Evolutionary conservation across 2,797 vertebrate species (phyloP).

Genomic region (Thamnophis elegans): DNA sequence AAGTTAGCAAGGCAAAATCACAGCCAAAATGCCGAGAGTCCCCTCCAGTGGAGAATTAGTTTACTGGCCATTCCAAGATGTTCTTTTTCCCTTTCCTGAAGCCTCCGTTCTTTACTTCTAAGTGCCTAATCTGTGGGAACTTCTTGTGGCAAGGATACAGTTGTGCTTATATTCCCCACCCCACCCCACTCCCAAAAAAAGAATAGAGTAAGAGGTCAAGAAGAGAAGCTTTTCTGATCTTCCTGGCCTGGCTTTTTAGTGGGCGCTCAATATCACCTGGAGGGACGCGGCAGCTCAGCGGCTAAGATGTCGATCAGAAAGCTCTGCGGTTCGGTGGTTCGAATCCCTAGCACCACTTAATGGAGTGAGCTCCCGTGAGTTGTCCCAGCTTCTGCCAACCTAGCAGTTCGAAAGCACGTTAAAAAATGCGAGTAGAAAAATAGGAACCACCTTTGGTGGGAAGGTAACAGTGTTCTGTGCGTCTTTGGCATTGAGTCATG

Average conservation of each 20-base stretch:
- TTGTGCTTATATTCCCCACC: slow-evolving; percentile 59
- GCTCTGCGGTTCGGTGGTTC: too few relatives aligned
- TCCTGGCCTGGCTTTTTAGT: slow-evolving; percentile 6
- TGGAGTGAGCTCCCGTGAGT: too few relatives aligned
- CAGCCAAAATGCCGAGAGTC: slow-evolving; percentile 32
- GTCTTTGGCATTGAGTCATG: too few relatives aligned
- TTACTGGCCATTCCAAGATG: slow-evolving; percentile 75
- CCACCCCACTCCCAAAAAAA: neutral
- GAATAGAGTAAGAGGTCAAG: slow-evolving; percentile 17
- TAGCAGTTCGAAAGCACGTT: too few relatives aligned
- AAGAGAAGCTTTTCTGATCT: neutral
- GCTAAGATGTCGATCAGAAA: too few relatives aligned
- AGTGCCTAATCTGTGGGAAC: slow-evolving; percentile 93
- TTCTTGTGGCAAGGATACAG: slow-evolving; percentile 79
- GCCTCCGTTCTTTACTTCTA: slow-evolving; percentile 85
- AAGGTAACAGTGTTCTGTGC: too few relatives aligned
- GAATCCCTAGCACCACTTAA: too few relatives aligned
- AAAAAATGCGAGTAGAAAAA: too few relatives aligned
- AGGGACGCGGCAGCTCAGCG: too few relatives aligned
- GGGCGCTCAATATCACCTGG: neutral
- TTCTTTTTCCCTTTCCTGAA: slow-evolving; percentile 75
- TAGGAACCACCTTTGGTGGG: too few relatives aligned
- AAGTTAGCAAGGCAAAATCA: slow-evolving; percentile 46
- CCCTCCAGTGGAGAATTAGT: slow-evolving; percentile 65
- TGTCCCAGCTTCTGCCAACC: too few relatives aligned